These are phyloP conservation scores for Caenorhabditis becei DNA, from an alignment of 2,888 invertebrate species.

Conservation along the genomic window DNA sequence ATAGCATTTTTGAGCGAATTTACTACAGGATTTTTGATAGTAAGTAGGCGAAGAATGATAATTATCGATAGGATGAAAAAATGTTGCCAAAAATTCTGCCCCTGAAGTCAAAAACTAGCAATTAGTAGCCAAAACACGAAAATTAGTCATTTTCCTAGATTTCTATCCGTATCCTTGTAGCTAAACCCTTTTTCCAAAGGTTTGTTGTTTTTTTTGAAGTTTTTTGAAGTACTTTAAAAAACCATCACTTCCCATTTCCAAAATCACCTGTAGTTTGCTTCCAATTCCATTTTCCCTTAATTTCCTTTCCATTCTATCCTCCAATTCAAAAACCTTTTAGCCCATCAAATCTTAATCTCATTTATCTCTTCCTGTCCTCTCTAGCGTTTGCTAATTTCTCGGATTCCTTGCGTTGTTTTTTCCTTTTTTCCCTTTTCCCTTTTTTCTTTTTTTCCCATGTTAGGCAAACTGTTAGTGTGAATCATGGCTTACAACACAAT, in stretches of 20 bases:
- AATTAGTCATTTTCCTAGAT: background rate
- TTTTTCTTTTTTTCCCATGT: background rate
- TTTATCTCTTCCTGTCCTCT: conserved; percentile 1
- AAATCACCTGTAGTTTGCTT: conserved; percentile 20
- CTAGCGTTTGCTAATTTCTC: conserved; percentile 11
- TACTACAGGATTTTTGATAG: no score
- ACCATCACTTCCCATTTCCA: conserved; percentile 6
- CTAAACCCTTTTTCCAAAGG: background rate
- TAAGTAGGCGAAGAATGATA: no score
- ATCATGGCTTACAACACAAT: background rate
- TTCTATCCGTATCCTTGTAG: background rate
- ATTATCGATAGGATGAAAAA: no score
- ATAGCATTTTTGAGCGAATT: no score
- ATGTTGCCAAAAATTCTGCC: no score
- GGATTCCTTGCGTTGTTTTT: background rate
- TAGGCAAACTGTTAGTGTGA: background rate
- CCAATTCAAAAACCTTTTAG: conserved; percentile 27
- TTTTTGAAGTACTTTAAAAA: background rate
- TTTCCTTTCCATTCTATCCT: background rate
- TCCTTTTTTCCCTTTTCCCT: background rate
- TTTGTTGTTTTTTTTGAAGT: background rate
- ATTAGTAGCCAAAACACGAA: no score
- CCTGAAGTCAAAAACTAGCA: no score
- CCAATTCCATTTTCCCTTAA: conserved; percentile 1
- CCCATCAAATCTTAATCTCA: conserved; percentile 1